Conservation (phyloP, 2,888 invertebrate species). For the Andrena hattorfiana region DNA sequence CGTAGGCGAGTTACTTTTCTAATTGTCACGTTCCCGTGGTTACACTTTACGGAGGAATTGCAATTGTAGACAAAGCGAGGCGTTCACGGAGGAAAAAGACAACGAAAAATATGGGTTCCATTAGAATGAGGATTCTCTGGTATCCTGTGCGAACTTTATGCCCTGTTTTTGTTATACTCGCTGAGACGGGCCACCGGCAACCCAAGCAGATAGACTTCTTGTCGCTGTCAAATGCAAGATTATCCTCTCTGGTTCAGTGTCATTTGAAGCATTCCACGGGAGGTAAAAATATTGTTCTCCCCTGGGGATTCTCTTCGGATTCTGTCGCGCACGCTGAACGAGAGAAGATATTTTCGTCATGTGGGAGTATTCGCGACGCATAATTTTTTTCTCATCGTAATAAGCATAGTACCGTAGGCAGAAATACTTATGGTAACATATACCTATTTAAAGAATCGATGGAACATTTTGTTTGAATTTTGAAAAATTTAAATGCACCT, state of each 20-base stretch:
- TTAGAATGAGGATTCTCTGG: conserved; percentile 18
- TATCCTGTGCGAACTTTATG: conserved; percentile 29
- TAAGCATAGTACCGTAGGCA: neutral
- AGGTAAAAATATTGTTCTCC: conserved; percentile 27
- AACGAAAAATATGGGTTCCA: conserved; percentile 21
- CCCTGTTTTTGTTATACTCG: conserved; percentile 23
- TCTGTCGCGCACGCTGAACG: neutral
- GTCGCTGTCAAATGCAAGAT: conserved; percentile 48
- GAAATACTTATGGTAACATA: neutral
- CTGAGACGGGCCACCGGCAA: neutral
- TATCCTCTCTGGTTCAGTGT: conserved; percentile 15
- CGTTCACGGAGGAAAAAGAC: neutral
- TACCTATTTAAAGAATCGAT: neutral
- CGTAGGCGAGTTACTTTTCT: neutral
- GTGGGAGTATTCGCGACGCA: neutral
- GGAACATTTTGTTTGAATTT: too few relatives aligned
- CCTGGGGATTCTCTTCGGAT: neutral
- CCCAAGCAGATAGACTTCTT: conserved; percentile 28
- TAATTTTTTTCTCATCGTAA: neutral
- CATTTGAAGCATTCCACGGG: neutral
- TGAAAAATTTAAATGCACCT: too few relatives aligned
- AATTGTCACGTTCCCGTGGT: too few relatives aligned
- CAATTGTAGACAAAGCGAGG: neutral
- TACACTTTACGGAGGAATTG: neutral
- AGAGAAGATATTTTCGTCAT: neutral